Base-by-base conservation (phyloP, 1,140 invertebrate genomes). In the Platyscapa corneri region DNA sequence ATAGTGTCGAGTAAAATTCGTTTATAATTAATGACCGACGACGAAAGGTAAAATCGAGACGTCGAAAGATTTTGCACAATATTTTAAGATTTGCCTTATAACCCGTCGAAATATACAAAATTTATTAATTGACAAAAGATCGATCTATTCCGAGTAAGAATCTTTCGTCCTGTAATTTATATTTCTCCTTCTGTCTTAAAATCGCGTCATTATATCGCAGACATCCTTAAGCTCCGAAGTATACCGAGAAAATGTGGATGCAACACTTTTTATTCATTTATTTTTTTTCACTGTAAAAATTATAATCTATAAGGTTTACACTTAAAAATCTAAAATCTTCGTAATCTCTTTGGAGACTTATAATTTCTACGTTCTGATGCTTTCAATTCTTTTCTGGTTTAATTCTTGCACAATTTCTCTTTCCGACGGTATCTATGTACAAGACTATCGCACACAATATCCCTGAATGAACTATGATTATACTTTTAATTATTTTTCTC, bases 321-420 rank as follows among this genome's bases (percentile, higher is more conserved):
- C 39, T 42, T 65, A 81, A 81, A 12, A 67, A 64, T 81, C 27
- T 81, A 81, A 81, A 81, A 70, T 65, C n/a, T 80, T 32, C 60
- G 27, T 81, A 53, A 53, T 30, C 18, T 53, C 30, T 34, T 64
- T 42, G 8, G 42, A 37, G 76, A 16, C 60, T 78, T 49, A 60
- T 78, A 60, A 78, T 42, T 49, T 30, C 5, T 60, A 14, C 49
- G 30, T 70, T 53, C 39, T 70, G 23, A 3, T 42, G 32, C 64
- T 39, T 79, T 64, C 10, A 64, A 2, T 23, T 64, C 27, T 27
- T 37, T 64, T 37, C 34, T 64, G 14, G 8, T 76, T 53, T n/a
- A n/a, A n/a, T n/a, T 76, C 16, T 56, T 75, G 8, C 42, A 46
- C 14, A 75, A 80, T 46, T 67, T 76, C 0, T 70, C 30, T 80